Percentiles rank a stretch among this genome's conserved stretches.
These are phyloP conservation scores for Dendrolimus pini DNA, from an alignment of 2,888 invertebrate genomes.

Conservation along the genomic window DNA sequence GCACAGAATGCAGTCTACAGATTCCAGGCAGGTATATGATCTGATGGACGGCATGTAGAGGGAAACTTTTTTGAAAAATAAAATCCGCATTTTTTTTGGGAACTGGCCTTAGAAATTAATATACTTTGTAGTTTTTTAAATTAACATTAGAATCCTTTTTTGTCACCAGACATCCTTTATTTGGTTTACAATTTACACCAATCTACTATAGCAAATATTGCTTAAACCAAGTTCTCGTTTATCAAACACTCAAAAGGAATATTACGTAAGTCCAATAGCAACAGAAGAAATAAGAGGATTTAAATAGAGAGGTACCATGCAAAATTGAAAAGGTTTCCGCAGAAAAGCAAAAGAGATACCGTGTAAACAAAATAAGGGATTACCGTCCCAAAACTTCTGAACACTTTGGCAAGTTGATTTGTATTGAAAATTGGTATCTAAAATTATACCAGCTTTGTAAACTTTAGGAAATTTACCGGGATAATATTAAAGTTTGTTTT, in stretches of 20 bases:
- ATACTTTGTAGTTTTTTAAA: too few relatives aligned
- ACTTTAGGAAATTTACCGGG: background rate
- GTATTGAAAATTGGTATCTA: constrained; percentile 10
- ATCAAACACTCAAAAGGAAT: background rate
- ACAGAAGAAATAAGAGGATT: background rate
- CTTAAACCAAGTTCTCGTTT: too few relatives aligned
- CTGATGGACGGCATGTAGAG: too few relatives aligned
- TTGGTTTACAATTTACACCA: too few relatives aligned
- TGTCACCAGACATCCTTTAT: too few relatives aligned
- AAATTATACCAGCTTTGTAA: constrained; percentile 8
- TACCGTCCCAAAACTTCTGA: constrained; percentile 1
- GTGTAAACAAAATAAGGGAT: constrained; percentile 11
- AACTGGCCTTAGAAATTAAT: too few relatives aligned
- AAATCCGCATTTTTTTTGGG: too few relatives aligned
- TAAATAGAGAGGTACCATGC: constrained; percentile 14
- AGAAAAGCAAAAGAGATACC: constrained; percentile 3
- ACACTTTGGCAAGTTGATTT: constrained; percentile 10
- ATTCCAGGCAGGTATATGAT: too few relatives aligned
- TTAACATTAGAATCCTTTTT: too few relatives aligned
- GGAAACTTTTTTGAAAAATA: too few relatives aligned
- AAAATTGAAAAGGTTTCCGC: constrained; percentile 14
- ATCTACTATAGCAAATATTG: too few relatives aligned
- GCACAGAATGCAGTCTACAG: too few relatives aligned
- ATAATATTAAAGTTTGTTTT: background rate
- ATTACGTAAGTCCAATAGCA: background rate